A percentile compares a stretch with the other conserved stretches of the same genome.
Conservation (phyloP, 2,888 invertebrate species). For the Dolomedes plantarius region DNA sequence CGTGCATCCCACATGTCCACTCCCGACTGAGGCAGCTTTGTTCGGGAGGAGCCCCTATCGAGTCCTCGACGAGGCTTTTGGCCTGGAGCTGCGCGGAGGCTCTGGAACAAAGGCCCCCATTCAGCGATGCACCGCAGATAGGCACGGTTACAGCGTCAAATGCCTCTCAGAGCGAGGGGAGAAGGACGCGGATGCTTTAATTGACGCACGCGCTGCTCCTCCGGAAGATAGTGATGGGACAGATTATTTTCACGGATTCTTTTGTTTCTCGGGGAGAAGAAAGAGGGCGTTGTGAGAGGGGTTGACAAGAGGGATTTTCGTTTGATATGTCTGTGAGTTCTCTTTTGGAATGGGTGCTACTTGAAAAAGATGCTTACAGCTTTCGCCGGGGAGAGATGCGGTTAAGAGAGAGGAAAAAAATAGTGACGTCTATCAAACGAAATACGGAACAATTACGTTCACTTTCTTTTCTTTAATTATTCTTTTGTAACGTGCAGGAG, state of each 20-base stretch:
- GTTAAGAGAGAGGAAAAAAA: background rate
- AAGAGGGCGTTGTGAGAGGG: conserved; percentile 11
- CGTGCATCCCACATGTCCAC: conserved; percentile 19
- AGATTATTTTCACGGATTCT: conserved; percentile 19
- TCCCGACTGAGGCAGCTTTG: background rate
- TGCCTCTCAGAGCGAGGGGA: conserved; percentile 11
- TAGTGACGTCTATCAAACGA: background rate
- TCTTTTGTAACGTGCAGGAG: too few species aligned
- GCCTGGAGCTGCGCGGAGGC: background rate
- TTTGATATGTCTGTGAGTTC: conserved; percentile 3
- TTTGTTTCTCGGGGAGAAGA: conserved; percentile 22
- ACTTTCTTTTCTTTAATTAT: background rate
- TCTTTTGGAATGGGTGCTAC: background rate
- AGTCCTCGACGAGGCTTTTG: background rate
- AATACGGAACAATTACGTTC: background rate
- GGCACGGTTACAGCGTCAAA: conserved; percentile 46
- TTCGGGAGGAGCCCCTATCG: background rate
- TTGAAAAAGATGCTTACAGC: conserved; percentile 5
- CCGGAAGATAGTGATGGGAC: conserved; percentile 29
- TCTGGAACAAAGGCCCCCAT: conserved; percentile 29
- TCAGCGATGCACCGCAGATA: conserved; percentile 46
- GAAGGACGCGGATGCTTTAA: conserved; percentile 20
- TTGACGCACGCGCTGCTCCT: conserved; percentile 45
- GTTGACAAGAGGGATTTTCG: conserved; percentile 3
- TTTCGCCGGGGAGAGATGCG: too few species aligned